Conservation (phyloP, 1,140 invertebrate genomes). For the Eufriesea mexicana region DNA sequence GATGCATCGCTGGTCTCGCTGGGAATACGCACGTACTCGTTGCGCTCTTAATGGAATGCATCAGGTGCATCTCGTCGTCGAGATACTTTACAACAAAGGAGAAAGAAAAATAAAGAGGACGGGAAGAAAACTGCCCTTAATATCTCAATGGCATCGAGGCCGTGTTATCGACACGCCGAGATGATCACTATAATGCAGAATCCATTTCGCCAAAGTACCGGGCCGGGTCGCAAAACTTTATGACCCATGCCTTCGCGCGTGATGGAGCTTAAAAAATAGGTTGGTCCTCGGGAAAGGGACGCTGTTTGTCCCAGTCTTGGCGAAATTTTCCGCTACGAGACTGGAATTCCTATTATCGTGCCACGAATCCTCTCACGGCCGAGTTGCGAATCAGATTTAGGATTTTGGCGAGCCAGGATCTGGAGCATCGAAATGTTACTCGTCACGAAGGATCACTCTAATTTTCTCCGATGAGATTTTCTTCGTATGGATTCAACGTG, state of each 20-base stretch:
- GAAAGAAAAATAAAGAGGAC: background rate
- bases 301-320: background rate
- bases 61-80: background rate
- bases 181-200: conserved; percentile 19
- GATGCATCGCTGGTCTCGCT: background rate
- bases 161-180: conserved; percentile 16
- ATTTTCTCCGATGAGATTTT: no score
- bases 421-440: no score
- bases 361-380: background rate
- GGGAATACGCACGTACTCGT: conserved; percentile 15
- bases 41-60: conserved; percentile 22
- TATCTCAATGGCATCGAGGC: background rate
- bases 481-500: no score
- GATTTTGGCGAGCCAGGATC: background rate
- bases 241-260: conserved; percentile 27
- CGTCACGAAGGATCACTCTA: no score
- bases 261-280: conserved; percentile 13
- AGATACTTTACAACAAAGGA: background rate
- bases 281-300: background rate
- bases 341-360: conserved; percentile 21
- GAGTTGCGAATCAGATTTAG: conserved; percentile 1
- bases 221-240: conserved; percentile 30
- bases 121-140: background rate
- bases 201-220: conserved; percentile 22
- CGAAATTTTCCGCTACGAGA: conserved; percentile 27